Evolutionary conservation across 2,888 invertebrate genomes (phyloP), one percentile per base, ranked within the genome.

Genomic region (Andrena camellia): DNA sequence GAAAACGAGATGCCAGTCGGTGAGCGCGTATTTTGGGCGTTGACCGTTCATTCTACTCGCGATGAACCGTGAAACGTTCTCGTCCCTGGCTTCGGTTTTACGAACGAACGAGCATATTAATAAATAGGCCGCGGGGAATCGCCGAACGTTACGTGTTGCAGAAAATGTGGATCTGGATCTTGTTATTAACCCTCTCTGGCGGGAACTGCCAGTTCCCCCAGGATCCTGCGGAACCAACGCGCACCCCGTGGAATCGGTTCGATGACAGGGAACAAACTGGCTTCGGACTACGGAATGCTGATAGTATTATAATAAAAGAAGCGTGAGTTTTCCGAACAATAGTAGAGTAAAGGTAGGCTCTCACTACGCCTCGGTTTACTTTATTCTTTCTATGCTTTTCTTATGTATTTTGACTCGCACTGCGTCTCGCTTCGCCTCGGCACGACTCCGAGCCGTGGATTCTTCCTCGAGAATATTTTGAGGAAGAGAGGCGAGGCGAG

Each of bases 281-380:
- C 26, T 84, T 70, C 42, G 83, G 87, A 50, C 81, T 60, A 10
- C 69, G 86, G 72, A 86, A 83, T 77, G 6, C 54, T 35, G 91
- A 92, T 48, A 91, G 89, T 86, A 69, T 92, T 33, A 92, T 93
- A 52, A 88, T 93, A 66, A 92, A 91, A 90, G 93, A 93, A 82
- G 91, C 93, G 93, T 93, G 74, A 91, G 93, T 91, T 67, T 63
- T 10, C 10, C 0, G 10, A 5, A 57, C 31, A 42, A 26, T n/a
- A 20, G 26, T 31, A 23, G 62, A 29, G 72, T 0, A 76, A 48
- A 42, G 7, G 35, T 68, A n/a, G 50, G 17, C n/a, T 50, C 66
- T 33, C 20, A 31, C 20, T n/a, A 6, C 4, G n/a, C 35, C 35
- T 35, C 10, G 10, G 33, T 2, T 35, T 1, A 35, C 0, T 8